phyloP scores from a whole-genome alignment of 92 coral and sea anemone genomes.

The Pocillopora meandrina region DNA sequence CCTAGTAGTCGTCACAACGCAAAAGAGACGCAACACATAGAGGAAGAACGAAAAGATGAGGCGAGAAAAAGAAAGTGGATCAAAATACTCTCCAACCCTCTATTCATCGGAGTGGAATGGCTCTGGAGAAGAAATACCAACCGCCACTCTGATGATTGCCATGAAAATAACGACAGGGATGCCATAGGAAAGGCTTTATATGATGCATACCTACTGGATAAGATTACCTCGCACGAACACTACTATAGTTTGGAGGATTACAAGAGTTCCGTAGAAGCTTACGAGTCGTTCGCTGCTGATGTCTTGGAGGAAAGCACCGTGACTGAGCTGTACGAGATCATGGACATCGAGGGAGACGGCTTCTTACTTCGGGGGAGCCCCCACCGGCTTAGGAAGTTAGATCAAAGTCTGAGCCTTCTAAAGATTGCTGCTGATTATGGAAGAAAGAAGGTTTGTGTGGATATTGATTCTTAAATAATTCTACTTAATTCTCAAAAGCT shows the following conservation, averaged over 20 bases:
- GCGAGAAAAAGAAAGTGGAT: constrained; percentile 24
- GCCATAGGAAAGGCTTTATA: constrained; percentile 7
- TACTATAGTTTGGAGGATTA: neutral
- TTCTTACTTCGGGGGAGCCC: neutral
- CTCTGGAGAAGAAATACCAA: constrained; percentile 1
- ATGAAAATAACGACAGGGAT: neutral
- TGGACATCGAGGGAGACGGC: constrained; percentile 13
- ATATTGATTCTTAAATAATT: neutral
- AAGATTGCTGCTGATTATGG: constrained; percentile 15
- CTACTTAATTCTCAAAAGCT: neutral
- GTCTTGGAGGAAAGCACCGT: neutral
- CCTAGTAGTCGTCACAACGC: too few species aligned
- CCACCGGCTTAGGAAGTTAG: neutral
- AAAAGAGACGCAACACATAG: neutral
- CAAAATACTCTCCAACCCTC: constrained; percentile 25
- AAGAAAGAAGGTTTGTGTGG: constrained; percentile 22
- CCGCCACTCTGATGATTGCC: neutral
- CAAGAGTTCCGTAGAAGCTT: neutral
- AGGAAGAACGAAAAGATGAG: neutral
- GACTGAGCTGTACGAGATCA: neutral
- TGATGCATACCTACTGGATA: constrained; percentile 13
- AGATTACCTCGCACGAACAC: constrained; percentile 12
- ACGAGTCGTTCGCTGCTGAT: constrained; percentile 11
- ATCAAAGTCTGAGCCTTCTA: constrained; percentile 18
- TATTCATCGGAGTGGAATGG: constrained; percentile 18